A percentile compares a stretch with the other conserved stretches of the same genome.
These are phyloP conservation scores for Aporophyla lueneburgensis DNA, from an alignment of 2,888 invertebrate species.

Conservation along the genomic window DNA sequence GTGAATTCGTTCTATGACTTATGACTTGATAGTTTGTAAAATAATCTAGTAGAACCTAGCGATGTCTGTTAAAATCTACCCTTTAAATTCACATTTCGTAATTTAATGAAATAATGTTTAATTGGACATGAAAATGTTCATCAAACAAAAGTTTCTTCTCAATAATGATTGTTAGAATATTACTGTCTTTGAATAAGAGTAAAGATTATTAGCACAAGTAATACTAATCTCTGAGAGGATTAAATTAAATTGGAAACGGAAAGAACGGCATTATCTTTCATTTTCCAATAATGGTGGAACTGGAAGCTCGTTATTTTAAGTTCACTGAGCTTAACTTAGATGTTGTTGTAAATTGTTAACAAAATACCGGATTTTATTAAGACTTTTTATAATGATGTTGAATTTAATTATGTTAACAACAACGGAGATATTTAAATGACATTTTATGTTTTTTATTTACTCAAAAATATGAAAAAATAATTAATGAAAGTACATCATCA, in stretches of 20 bases:
- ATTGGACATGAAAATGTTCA: background rate
- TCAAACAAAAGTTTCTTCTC: background rate
- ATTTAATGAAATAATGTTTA: background rate
- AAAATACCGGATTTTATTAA: background rate
- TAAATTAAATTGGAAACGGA: constrained; percentile 48
- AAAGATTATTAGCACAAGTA: constrained; percentile 19
- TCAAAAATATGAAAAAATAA: too few relatives aligned
- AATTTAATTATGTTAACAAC: background rate
- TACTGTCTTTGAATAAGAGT: constrained; percentile 4
- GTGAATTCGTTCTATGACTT: too few relatives aligned
- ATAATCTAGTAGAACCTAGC: too few relatives aligned
- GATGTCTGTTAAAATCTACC: too few relatives aligned
- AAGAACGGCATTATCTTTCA: constrained; percentile 48
- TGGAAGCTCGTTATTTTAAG: constrained; percentile 48
- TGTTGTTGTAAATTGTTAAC: constrained; percentile 28
- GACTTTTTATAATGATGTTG: background rate
- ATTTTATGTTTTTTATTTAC: too few relatives aligned
- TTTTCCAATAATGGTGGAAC: constrained; percentile 49
- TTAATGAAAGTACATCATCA: too few relatives aligned
- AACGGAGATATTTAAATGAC: background rate
- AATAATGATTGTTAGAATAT: constrained; percentile 2
- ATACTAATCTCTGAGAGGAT: constrained; percentile 46
- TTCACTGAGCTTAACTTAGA: constrained; percentile 35
- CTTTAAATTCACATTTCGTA: background rate
- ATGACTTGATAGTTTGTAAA: too few relatives aligned